phyloP scores from a whole-genome alignment of 2,888 invertebrate species.

The Myathropa florea region DNA sequence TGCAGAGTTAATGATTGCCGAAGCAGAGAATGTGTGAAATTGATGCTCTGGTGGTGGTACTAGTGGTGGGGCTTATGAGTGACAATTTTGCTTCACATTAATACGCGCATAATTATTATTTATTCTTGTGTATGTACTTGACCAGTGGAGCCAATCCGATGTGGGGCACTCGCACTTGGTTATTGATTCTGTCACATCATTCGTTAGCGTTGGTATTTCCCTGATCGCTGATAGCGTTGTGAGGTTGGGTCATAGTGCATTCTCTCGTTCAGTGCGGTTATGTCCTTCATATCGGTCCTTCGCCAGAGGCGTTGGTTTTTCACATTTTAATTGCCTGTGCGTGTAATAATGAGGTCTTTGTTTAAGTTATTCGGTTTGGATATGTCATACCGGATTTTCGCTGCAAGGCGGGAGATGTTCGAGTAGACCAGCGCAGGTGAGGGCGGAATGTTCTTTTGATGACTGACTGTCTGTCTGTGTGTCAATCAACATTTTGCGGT shows the following conservation, averaged over 20 bases:
- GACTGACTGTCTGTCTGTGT: neutral
- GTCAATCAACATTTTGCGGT: neutral
- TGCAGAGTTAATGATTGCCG: conserved; percentile 18
- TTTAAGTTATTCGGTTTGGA: neutral
- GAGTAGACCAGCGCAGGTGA: too few relatives aligned
- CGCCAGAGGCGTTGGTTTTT: neutral
- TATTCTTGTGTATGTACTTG: neutral
- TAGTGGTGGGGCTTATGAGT: neutral
- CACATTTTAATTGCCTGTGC: neutral
- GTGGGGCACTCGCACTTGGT: neutral
- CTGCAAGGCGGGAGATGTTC: neutral
- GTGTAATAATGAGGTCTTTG: neutral
- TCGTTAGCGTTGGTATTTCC: neutral
- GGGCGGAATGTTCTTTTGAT: too few relatives aligned
- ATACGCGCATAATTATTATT: neutral
- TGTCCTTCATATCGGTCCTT: neutral
- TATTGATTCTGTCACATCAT: conserved; percentile 30
- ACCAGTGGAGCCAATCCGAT: conserved; percentile 10
- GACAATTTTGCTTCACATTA: neutral
- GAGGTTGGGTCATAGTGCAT: neutral
- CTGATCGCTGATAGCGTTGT: neutral
- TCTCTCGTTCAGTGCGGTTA: neutral
- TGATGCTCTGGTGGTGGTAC: neutral
- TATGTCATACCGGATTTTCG: neutral
- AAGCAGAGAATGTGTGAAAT: neutral